These are phyloP conservation scores for Phoebastria nigripes DNA, from an alignment of 2,797 vertebrate species.

Conservation along the genomic window DNA sequence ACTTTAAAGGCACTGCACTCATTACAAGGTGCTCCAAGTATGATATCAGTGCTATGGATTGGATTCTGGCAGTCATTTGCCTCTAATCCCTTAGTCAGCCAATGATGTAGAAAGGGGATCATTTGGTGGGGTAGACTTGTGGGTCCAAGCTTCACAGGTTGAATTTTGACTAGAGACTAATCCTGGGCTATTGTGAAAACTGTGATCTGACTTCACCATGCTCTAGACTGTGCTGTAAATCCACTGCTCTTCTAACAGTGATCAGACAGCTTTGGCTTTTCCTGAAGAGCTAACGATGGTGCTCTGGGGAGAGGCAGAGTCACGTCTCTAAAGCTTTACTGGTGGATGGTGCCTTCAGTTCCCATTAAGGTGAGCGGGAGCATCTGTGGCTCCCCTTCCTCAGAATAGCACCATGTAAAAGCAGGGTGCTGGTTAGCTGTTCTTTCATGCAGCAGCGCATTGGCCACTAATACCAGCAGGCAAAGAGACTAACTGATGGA, in stretches of 20 bases:
- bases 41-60: neutral
- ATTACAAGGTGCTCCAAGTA: neutral
- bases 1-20: neutral
- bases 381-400: neutral
- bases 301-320: neutral
- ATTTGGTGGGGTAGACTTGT: neutral
- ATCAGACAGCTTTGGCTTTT: neutral
- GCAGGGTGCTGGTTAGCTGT: neutral
- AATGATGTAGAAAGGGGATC: neutral
- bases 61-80: neutral
- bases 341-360: neutral
- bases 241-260: neutral
- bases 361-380: neutral
- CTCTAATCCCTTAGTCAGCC: neutral
- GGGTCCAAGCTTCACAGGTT: neutral
- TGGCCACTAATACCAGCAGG: neutral
- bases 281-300: neutral
- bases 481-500: neutral
- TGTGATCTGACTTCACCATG: neutral
- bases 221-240: neutral
- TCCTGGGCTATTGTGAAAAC: neutral
- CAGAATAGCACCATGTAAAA: neutral
- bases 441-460: neutral
- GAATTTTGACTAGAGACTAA: neutral
- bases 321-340: neutral